A percentile compares a stretch with the other conserved stretches of the same genome.
These are phyloP conservation scores for Thereva nobilitata DNA, from an alignment of 2,888 invertebrate species.

Conservation along the genomic window DNA sequence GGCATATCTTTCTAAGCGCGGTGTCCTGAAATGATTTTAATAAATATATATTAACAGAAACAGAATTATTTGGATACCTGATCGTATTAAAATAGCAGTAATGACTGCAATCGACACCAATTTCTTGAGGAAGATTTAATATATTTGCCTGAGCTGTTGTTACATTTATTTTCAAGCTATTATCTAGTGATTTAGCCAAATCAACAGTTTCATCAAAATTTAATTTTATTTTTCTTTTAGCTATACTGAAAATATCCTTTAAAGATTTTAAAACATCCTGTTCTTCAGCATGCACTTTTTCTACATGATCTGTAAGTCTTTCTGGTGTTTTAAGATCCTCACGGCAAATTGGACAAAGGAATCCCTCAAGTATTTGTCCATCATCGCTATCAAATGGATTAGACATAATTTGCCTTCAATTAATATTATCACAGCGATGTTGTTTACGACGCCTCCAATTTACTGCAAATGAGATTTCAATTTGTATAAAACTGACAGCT, in stretches of 20 bases:
- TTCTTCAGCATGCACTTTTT: constrained; percentile 84
- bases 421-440: no score
- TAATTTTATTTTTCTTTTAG: constrained; percentile 80
- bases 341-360: constrained; percentile 93
- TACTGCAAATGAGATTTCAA: no score
- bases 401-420: constrained; percentile 28
- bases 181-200: constrained; percentile 64
- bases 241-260: constrained; percentile 84
- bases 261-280: constrained; percentile 80
- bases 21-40: constrained; percentile 60
- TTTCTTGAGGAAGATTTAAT: constrained; percentile 57
- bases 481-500: background rate
- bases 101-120: constrained; percentile 61
- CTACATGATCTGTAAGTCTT: constrained; percentile 85
- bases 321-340: constrained; percentile 84
- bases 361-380: constrained; percentile 81
- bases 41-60: constrained; percentile 42
- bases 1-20: constrained; percentile 82
- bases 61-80: constrained; percentile 55
- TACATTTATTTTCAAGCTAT: constrained; percentile 56
- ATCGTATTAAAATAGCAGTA: constrained; percentile 77
- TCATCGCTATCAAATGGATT: constrained; percentile 53
- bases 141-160: constrained; percentile 46
- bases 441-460: no score
- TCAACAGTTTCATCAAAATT: constrained; percentile 73